These are phyloP conservation scores for Poicephalus gulielmi DNA, from an alignment of 2,113 vertebrate species.

Conservation along the genomic window DNA sequence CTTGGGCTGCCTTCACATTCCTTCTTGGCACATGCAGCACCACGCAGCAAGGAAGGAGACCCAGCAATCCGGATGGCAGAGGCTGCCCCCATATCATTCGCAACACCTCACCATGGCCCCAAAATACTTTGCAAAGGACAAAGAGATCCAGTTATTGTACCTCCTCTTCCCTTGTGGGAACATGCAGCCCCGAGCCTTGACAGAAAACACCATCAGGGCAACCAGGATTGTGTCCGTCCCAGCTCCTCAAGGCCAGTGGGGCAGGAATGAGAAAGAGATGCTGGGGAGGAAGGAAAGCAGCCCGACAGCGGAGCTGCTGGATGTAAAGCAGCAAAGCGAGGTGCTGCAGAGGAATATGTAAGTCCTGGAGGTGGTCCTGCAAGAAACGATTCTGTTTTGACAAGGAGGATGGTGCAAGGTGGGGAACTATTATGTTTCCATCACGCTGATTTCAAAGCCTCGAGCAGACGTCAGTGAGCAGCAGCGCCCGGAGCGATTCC, in stretches of 20 bases:
- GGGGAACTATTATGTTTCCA: background rate
- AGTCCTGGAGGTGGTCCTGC: background rate
- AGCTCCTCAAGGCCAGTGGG: background rate
- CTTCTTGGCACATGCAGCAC: background rate
- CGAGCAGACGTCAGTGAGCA: background rate
- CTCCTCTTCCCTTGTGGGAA: background rate
- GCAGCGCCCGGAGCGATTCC: background rate
- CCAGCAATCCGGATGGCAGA: fast-evolving
- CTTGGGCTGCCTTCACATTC: background rate
- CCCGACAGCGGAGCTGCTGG: background rate
- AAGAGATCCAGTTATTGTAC: no score
- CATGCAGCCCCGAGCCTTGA: background rate
- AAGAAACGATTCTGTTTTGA: background rate
- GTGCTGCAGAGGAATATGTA: background rate
- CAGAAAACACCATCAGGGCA: background rate
- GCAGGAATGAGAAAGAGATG: background rate
- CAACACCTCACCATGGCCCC: background rate
- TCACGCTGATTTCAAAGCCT: background rate
- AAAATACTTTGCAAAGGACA: background rate
- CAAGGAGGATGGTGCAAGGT: background rate
- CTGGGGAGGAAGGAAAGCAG: background rate
- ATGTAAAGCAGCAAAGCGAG: background rate
- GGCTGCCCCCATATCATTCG: fast-evolving
- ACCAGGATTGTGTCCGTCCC: background rate
- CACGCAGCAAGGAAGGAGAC: background rate